A percentile compares a stretch with the other conserved stretches of the same genome.
phyloP scores from a whole-genome alignment of 2,113 vertebrate species.

The Aphyosemion australe region DNA sequence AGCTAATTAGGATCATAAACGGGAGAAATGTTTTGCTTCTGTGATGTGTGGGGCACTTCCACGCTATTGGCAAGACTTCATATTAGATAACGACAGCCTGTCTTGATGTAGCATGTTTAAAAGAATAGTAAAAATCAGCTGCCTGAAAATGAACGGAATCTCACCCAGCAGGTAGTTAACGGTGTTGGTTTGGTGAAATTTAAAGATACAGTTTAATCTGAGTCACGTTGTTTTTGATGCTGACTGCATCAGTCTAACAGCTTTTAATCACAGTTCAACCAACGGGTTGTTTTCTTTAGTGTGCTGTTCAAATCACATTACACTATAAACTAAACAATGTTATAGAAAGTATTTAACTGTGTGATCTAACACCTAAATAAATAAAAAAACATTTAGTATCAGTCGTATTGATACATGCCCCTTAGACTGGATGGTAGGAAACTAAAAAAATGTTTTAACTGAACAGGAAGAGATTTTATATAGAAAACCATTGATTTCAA shows the following conservation, averaged over 20 bases:
- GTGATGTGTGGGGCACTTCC: slow-evolving; percentile 50
- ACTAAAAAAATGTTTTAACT: too few relatives aligned
- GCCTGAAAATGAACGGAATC: slow-evolving; percentile 8
- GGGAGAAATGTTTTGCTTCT: slow-evolving; percentile 71
- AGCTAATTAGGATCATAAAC: slow-evolving; percentile 78
- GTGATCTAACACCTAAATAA: too few relatives aligned
- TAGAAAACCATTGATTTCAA: too few relatives aligned
- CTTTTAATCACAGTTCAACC: background rate
- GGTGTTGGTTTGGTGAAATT: background rate
- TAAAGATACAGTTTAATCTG: background rate
- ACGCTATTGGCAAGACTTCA: slow-evolving; percentile 52
- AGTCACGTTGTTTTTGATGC: background rate
- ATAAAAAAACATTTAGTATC: too few relatives aligned
- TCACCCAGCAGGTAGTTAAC: background rate
- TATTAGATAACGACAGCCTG: slow-evolving; percentile 27
- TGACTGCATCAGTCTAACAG: background rate
- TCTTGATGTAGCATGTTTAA: slow-evolving; percentile 14
- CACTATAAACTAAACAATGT: too few relatives aligned
- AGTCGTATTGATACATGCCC: too few relatives aligned
- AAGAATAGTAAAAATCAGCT: background rate
- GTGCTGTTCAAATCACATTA: background rate
- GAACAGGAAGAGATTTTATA: too few relatives aligned
- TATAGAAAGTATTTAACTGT: too few relatives aligned
- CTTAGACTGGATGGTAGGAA: too few relatives aligned
- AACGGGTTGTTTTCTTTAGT: too few relatives aligned